Evolutionary conservation across 1,140 invertebrate species (phyloP), one percentile per base, ranked within the genome.

Genomic region (Pectinophora gossypiella): DNA sequence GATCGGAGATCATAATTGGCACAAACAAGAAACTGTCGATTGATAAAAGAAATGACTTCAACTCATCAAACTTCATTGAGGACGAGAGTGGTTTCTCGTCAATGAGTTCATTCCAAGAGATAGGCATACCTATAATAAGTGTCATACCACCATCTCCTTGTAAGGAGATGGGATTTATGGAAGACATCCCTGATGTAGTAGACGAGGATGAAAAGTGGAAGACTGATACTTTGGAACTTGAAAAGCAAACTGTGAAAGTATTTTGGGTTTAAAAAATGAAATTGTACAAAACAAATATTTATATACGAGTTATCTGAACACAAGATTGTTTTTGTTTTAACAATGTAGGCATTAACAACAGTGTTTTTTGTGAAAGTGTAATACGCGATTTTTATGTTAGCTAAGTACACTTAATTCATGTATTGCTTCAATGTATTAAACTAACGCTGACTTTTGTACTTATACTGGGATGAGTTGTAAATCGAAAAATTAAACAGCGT

Each of bases 21-120:
- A n/a, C n/a, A n/a, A n/a, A n/a, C n/a, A 27, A 27, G 90, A 59
- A 78, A 89, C 65, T 27, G 40, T 63, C 45, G 64, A 74, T 21
- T 80, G 73, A 65, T 70, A 64, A 55, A 73, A 61, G 35, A 73
- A 78, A 21, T 79, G 71, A 38, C 27, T 35, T 46, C 47, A 76
- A 91, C 89, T 53, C 68, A 13, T 64, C 68, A 16, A 75, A 80
- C 66, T 82, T 80, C 42, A 71, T 84, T 40, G 94, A 95, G 68
- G 93, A 94, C 59, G 94, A 95, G 68, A 95, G 94, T 66, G 94
- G 94, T 10, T 95, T 95, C 73, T 95, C 93, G 10, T 95, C 93
- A 1, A 93, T 95, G 86, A 94, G 91, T 72, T 95, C 93, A 2
- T 95, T 95, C 64, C 94, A 95, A 74, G 93, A 94, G 63, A 90